Evolutionary conservation across 2,888 invertebrate genomes (phyloP), one percentile per base, ranked within the genome.

Genomic region (Caenorhabditis macrosperma): DNA sequence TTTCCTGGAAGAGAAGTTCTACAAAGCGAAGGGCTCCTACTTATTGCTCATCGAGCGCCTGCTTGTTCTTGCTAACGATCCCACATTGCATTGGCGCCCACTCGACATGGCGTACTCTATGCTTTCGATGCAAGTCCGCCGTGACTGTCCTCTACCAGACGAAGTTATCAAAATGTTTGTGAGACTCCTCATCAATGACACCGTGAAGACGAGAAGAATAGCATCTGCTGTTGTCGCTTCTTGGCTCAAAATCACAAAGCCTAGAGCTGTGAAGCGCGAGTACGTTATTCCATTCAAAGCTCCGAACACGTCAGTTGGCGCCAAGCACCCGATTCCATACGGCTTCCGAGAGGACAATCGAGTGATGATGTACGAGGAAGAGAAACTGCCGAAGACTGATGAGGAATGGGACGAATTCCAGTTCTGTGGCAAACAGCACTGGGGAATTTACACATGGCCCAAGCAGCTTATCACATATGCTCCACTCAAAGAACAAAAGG

Each of bases 331-430:
- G 1, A 87, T 90, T 57, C 67, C 81, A 15, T 88, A 87, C 72
- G 91, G 91, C 2, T 93, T 94, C 83, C 92, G 93, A 28, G 94
- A 95, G 87, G 94, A 95, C 88, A 92, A 93, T 88, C 91, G 84
- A 15, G 26, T 33, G 46, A 81, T 82, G 79, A 76, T 81, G 75
- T 84, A 82, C 44, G 82, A 84, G 28, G 82, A 82, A 35, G 84
- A 81, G 10, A 78, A 68, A n/a, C 77, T 93, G 17, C 94, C 94
- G 0, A 91, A 92, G 54, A 93, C 93, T 4, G 93, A 93, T 59
- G 93, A 94, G 75, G 93, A 94, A 74, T 96, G 95, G 95, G 93
- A 95, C 79, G 92, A 60, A 80, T 93, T 93, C 0, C 93, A 93
- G 90, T 94, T 94, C 88, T 92, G 95, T 24, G 94, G 95, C 88